Evolutionary conservation across 2,113 vertebrate genomes (phyloP).

Genomic region (Ginglymostoma cirratum): DNA sequence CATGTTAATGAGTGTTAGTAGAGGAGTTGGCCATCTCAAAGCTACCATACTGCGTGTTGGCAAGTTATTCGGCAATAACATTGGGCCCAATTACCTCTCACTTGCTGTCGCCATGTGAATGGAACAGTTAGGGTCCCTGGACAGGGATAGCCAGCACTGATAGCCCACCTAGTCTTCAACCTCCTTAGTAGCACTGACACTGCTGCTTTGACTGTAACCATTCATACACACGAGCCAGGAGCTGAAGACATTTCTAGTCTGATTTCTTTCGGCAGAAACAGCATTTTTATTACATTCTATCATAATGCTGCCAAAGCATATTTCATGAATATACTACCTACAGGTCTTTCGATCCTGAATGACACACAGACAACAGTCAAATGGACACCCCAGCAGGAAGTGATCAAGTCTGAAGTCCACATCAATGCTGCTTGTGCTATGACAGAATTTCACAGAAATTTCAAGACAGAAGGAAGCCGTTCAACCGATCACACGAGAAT

Average conservation of each 20-base stretch:
- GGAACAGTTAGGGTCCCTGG: not conserved
- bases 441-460: conserved; percentile 15
- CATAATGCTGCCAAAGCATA: no score
- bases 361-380: not conserved
- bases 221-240: not conserved
- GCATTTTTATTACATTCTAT: not conserved
- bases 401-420: not conserved
- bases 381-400: not conserved
- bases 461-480: not conserved
- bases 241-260: not conserved
- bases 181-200: not conserved
- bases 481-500: not conserved
- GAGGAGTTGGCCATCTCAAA: not conserved
- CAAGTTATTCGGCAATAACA: not conserved
- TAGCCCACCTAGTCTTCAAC: not conserved
- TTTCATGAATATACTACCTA: not conserved
- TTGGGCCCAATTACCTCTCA: not conserved
- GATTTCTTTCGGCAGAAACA: no score
- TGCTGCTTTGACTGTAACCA: not conserved
- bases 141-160: not conserved
- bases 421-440: not conserved
- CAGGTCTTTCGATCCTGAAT: not conserved
- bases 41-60: not conserved
- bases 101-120: not conserved
- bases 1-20: not conserved